Base-by-base conservation (phyloP, 2,797 vertebrate species). In the Acanthis flammea region DNA sequence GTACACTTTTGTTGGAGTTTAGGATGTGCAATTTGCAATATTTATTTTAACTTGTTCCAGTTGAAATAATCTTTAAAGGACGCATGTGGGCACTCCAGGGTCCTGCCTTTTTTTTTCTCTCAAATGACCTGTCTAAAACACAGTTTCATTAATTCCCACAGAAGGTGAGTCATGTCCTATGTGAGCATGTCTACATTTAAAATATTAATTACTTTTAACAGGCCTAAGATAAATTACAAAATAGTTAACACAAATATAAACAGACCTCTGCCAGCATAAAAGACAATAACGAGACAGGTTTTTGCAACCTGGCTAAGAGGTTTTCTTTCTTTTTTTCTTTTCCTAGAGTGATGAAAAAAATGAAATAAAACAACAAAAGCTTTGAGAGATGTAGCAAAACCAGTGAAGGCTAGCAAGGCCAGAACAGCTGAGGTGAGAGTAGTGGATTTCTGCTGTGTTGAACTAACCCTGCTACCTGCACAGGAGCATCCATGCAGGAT, bases 1-100 rank as follows among this genome's bases (percentile, higher is more conserved):
- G 0, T 19, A 78, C 3, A 18, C 1, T 65, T 94, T 70, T 58
- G 25, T 31, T 35, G 0, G 0, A 80, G 14, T 7, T n/a, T 39
- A 48, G 42, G 14, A 42, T 68, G 45, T 53, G 27, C 4, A 67
- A 41, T 68, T 74, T 61, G 13, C 18, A 80, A 67, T 44, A 83
- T n/a, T 73, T 70, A n/a, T 60, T 86, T 73, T 48, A 16, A 44
- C n/a, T 8, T 4, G n/a, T 79, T 63, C 68, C 18, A 41, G 14
- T 15, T 86, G 25, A 66, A 94, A 70, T 6, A 15, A 30, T 35
- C 27, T 48, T 83, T 70, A 58, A 70, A 5, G 4, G 31, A 53
- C 31, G 5, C 5, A 28, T 7, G 1, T 35, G 30, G 9, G 18
- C 6, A 28, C 27, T 80, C 63, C 22, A 35, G 17, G 5, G 3